Evolutionary conservation across 2,797 vertebrate genomes (phyloP).

Genomic region (Cetoscarus ocellatus): DNA sequence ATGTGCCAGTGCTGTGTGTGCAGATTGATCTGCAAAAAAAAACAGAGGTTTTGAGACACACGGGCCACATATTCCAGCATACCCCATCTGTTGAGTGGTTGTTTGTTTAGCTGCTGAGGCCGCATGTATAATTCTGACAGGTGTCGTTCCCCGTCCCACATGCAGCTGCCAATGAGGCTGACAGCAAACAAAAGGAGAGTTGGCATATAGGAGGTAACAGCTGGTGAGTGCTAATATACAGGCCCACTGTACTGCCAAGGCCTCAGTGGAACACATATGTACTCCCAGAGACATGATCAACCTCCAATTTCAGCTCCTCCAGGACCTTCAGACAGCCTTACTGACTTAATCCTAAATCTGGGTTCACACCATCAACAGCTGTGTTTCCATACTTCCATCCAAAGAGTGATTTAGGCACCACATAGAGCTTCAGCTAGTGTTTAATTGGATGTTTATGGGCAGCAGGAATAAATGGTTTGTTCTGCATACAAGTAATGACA

Average conservation of each 20-base stretch:
- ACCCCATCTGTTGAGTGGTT: slow-evolving; percentile 69
- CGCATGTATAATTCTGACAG: slow-evolving; percentile 73
- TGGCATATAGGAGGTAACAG: slow-evolving; percentile 71
- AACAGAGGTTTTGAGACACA: slow-evolving; percentile 30
- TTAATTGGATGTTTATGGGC: slow-evolving; percentile 19
- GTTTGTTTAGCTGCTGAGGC: slow-evolving; percentile 59
- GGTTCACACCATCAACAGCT: slow-evolving; percentile 49
- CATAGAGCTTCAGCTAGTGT: slow-evolving; percentile 24
- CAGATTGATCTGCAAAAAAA: slow-evolving; percentile 45
- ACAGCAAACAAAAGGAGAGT: slow-evolving; percentile 75
- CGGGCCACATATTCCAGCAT: slow-evolving; percentile 43
- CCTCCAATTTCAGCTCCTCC: slow-evolving; percentile 37
- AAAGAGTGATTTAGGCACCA: slow-evolving; percentile 30
- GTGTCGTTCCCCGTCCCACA: slow-evolving; percentile 69
- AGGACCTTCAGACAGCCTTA: slow-evolving; percentile 42
- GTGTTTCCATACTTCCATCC: slow-evolving; percentile 34
- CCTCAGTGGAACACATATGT: slow-evolving; percentile 51
- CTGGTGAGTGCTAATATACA: slow-evolving; percentile 69
- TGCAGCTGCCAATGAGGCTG: slow-evolving; percentile 73
- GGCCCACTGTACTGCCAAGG: slow-evolving; percentile 51
- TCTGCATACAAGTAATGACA: slow-evolving; percentile 9
- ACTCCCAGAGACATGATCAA: slow-evolving; percentile 36
- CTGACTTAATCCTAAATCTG: slow-evolving; percentile 62
- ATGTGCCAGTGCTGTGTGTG: slow-evolving; percentile 23
- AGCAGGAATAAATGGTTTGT: slow-evolving; percentile 11